Evolutionary conservation across 2,797 vertebrate genomes (phyloP), one percentile per base, ranked within the genome.

Genomic region (Neoniphon sammara): DNA sequence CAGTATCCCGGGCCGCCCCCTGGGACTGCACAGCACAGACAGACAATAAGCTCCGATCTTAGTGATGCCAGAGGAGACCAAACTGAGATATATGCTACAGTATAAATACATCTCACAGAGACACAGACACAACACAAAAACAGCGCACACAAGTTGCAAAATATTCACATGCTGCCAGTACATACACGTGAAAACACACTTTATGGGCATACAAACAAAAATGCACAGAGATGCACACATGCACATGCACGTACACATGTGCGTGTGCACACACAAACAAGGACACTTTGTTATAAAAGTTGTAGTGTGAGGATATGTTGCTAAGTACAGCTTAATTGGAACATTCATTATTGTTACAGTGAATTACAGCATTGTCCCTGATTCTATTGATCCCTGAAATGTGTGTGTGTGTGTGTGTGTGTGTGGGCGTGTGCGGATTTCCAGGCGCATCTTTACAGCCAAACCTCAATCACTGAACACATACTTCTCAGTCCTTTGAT

Each of bases 11-110:
- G 63, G 81, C 50, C 2, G 17, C 30, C 87, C 85, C 86, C 56
- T 12, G 70, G 81, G 85, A 86, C 67, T 31, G 31, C 70, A 65
- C 42, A 44, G 82, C 73, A 76, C 10, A 68, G 85, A 87, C 82
- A 70, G 83, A 82, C 88, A 90, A 91, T 88, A 88, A 88, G 82
- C 84, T 84, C 83, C 83, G 87, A 85, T 90, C 85, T 82, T 50
- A 82, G 78, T 77, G 77, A 88, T 86, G 85, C 59, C 73, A 72
- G 80, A 56, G 64, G 66, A 75, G 75, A 78, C 27, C 5, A 56
- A 85, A 87, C 88, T 89, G 63, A 88, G 87, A 91, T 75, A 78
- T 78, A 89, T 87, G 80, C 83, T 50, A 87, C 70, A 82, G 74
- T 63, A 77, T 65, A 80, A 88, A 87, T 68, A 69, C 63, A 72